Percentiles rank a stretch among this genome's conserved stretches.
phyloP scores from a whole-genome alignment of 2,113 vertebrate genomes.

The Pseudonaja textilis region DNA sequence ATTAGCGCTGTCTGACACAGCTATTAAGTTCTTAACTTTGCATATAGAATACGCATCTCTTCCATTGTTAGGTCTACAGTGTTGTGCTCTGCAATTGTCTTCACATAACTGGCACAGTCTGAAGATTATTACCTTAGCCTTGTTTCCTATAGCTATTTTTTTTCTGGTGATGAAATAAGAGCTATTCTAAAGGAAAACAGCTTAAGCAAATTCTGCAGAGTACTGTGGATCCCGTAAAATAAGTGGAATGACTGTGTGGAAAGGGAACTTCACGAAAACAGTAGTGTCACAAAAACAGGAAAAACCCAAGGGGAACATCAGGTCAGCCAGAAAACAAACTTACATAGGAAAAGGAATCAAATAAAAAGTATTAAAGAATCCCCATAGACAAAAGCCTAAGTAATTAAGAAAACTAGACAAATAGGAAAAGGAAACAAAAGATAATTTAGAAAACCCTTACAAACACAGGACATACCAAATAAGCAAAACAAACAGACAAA shows the following conservation, averaged over 20 bases:
- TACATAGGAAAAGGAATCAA: no score
- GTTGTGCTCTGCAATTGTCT: neutral
- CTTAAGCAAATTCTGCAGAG: slow-evolving; percentile 8
- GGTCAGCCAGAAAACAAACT: no score
- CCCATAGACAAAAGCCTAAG: no score
- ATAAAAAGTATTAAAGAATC: no score
- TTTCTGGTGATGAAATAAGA: neutral
- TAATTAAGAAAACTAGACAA: no score
- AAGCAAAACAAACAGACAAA: no score
- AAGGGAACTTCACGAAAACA: no score
- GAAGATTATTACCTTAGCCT: neutral
- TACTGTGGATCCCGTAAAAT: slow-evolving; percentile 24
- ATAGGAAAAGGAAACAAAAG: no score
- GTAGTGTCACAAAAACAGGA: no score
- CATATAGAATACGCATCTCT: neutral
- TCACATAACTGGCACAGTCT: neutral
- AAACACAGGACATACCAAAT: no score
- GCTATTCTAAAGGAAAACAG: slow-evolving; percentile 19
- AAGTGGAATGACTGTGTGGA: neutral
- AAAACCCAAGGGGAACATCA: no score
- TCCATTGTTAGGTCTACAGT: slow-evolving; percentile 8
- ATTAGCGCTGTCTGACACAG: neutral
- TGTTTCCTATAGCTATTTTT: slow-evolving; percentile 13
- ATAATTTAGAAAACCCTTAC: no score
- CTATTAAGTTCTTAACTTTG: slow-evolving; percentile 2